Base-by-base conservation (phyloP, 1,140 invertebrate species). In the Musca vetustissima region DNA sequence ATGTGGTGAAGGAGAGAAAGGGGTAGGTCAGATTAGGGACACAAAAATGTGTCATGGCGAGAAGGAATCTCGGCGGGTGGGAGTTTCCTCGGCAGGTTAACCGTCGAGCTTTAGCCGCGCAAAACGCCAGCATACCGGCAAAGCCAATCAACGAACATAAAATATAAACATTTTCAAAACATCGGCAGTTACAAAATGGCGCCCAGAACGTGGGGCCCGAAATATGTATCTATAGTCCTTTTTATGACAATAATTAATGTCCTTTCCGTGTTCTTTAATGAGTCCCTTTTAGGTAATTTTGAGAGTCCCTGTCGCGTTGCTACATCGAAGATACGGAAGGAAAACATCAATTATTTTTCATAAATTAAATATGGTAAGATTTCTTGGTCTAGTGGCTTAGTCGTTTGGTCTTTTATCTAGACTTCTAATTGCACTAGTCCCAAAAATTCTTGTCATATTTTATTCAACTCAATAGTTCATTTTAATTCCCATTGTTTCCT, bases 131-230 rank as follows among this genome's bases (percentile, higher is more conserved):
- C 49, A 52, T 52, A 52, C 49, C 49, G 21, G n/a, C 49, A 22
- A 17, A 4, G 17, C 49, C 49, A 22, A 0, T 52, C 21, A 52
- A 19, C 4, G 17, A n/a, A 22, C 49, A 19, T n/a, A n/a, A n/a
- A n/a, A n/a, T n/a, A n/a, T n/a, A 9, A 19, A 7, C 21, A 0
- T 52, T 22, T 52, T 1, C 1, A 52, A 3, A 9, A 52, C n/a
- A 19, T 7, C 7, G n/a, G 49, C 6, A 9, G 21, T 21, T 11
- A 17, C 21, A 52, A 19, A 19, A 19, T 9, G 17, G 4, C 17
- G 49, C n/a, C 17, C n/a, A 52, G 21, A 52, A 52, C 49, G 49
- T 52, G 49, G n/a, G 48, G 49, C 49, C n/a, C 13, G 49, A 52
- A 52, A 52, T 43, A 43, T 43, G 49, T 17, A 2, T 21, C 1